Evolutionary conservation across 2,888 invertebrate genomes (phyloP).

Genomic region (Toxonevra muliebris): DNA sequence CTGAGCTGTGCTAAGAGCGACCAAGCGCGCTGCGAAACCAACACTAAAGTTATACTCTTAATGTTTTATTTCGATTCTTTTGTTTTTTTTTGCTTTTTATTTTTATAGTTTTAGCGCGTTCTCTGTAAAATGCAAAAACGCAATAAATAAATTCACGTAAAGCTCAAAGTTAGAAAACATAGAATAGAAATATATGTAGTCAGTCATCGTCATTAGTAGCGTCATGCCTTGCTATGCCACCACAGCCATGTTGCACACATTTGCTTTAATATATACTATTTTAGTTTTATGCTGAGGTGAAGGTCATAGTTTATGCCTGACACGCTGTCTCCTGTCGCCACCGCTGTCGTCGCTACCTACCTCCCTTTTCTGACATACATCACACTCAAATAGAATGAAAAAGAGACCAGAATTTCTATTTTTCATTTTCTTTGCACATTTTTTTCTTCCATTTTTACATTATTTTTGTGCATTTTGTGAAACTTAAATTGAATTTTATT

Average conservation of each 20-base stretch:
- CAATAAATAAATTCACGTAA: too few relatives aligned
- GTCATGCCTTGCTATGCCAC: too few relatives aligned
- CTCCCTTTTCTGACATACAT: too few relatives aligned
- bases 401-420: not conserved
- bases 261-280: too few relatives aligned
- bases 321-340: too few relatives aligned
- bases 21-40: not conserved
- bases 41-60: not conserved
- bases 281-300: slow-evolving; percentile 4
- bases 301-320: slow-evolving; percentile 9
- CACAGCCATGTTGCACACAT: too few relatives aligned
- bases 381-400: too few relatives aligned
- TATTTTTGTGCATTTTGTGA: not conserved
- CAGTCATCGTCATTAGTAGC: too few relatives aligned
- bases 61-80: not conserved
- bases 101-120: not conserved
- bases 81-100: not conserved
- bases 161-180: too few relatives aligned
- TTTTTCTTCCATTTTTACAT: not conserved
- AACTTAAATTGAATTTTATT: slow-evolving; percentile 20
- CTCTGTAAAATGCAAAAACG: too few relatives aligned
- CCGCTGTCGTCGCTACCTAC: too few relatives aligned
- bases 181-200: too few relatives aligned
- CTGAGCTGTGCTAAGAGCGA: not conserved
- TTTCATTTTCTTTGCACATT: not conserved